These are phyloP conservation scores for Malurus splendens DNA, from an alignment of 2,797 vertebrate species.

Conservation along the genomic window DNA sequence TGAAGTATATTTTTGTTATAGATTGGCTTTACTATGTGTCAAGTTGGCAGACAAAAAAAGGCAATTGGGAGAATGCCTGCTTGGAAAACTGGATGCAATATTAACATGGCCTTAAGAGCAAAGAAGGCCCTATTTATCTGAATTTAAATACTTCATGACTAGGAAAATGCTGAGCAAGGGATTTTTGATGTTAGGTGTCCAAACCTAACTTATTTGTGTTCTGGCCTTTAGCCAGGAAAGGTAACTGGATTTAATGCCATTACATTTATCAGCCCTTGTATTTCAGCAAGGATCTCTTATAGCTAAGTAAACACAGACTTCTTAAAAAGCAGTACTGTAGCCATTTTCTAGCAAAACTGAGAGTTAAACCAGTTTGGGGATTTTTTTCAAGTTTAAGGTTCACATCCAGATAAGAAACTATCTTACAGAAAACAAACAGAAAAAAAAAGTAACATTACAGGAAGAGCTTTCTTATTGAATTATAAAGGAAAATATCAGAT, in stretches of 20 bases:
- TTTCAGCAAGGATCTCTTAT: background rate
- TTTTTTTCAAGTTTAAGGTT: background rate
- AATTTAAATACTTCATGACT: background rate
- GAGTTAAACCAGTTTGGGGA: background rate
- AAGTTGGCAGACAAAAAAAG: background rate
- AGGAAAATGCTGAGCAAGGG: constrained; percentile 30
- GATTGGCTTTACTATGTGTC: background rate
- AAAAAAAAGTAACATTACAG: background rate
- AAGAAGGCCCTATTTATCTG: background rate
- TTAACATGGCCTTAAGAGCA: background rate
- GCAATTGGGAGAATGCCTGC: background rate
- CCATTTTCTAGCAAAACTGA: background rate
- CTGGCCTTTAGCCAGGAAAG: constrained; percentile 18
- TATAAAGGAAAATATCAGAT: background rate
- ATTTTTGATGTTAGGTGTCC: background rate
- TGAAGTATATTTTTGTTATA: constrained; percentile 1
- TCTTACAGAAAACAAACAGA: background rate
- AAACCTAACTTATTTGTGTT: background rate
- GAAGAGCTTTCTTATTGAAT: background rate
- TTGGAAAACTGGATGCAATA: constrained; percentile 21
- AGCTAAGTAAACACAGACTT: constrained; percentile 7
- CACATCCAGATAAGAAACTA: background rate
- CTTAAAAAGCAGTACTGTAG: background rate
- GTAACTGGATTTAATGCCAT: constrained; percentile 30
- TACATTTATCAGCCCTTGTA: constrained; percentile 19